Evolutionary conservation across 2,113 vertebrate species (phyloP).

Genomic region (Halcyon senegalensis): DNA sequence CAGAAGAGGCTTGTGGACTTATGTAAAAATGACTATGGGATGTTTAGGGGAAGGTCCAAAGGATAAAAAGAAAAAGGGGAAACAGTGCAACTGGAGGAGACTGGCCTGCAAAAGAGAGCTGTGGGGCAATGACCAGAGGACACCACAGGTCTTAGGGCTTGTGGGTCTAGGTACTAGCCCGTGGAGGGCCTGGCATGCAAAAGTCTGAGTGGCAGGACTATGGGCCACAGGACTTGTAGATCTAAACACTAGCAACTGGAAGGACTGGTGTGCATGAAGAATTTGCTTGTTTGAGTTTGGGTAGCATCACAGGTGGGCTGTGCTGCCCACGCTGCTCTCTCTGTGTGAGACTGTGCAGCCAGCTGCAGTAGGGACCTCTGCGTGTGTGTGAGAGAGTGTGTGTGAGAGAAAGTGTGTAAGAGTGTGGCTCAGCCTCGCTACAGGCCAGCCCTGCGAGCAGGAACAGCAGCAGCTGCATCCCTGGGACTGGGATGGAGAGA

Average conservation of each 20-base stretch:
- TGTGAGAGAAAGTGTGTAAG: too few species aligned
- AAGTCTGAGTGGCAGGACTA: not conserved
- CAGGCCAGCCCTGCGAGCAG: not conserved
- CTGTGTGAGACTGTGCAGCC: not conserved
- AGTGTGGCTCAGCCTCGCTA: not conserved
- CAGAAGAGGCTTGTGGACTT: not conserved
- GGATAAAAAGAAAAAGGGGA: not conserved
- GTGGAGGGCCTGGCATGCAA: not conserved
- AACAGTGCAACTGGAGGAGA: not conserved
- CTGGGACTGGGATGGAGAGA: not conserved
- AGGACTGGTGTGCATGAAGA: too few species aligned
- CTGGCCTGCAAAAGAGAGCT: not conserved
- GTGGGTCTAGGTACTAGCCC: not conserved
- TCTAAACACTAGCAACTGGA: not conserved
- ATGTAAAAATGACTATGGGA: not conserved
- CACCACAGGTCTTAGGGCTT: not conserved
- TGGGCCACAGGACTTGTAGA: not conserved
- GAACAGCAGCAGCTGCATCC: not conserved
- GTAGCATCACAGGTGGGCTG: not conserved
- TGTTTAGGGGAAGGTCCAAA: not conserved
- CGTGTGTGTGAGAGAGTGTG: too few species aligned
- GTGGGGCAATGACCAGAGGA: not conserved
- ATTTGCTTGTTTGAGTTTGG: not conserved
- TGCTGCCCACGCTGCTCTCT: fast-evolving
- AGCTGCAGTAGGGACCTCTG: not conserved